Percentiles rank a stretch among this genome's conserved stretches.
Evolutionary conservation across 2,113 vertebrate genomes (phyloP).

Genomic region (Dasypus novemcinctus): DNA sequence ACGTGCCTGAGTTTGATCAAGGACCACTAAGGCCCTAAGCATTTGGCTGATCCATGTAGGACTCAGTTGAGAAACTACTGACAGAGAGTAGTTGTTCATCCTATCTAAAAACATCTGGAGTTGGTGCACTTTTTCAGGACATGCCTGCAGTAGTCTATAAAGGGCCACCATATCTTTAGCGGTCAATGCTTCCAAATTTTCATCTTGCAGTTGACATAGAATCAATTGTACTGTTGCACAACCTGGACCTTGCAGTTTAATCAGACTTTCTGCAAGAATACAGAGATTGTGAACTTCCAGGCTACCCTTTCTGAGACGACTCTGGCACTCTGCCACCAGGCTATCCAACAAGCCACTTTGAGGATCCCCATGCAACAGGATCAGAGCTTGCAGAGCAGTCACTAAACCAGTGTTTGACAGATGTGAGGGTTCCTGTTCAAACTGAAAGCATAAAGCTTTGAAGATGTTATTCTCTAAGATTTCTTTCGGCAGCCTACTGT

Average conservation of each 20-base stretch:
- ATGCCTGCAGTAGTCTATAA: slow-evolving; percentile 86
- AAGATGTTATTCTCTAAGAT: slow-evolving; percentile 84
- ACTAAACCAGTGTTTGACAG: slow-evolving; percentile 86
- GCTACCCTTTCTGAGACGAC: slow-evolving; percentile 81
- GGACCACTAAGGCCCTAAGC: slow-evolving; percentile 85
- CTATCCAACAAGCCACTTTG: slow-evolving; percentile 83
- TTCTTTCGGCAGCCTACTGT: slow-evolving; percentile 74
- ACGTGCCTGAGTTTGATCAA: slow-evolving; percentile 85
- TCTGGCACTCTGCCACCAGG: slow-evolving; percentile 87
- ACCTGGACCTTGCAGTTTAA: slow-evolving; percentile 81
- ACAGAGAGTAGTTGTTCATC: slow-evolving; percentile 84
- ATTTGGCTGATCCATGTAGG: slow-evolving; percentile 82
- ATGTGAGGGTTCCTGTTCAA: slow-evolving; percentile 83
- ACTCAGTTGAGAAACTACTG: slow-evolving; percentile 78
- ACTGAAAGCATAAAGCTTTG: slow-evolving; percentile 85
- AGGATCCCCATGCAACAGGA: slow-evolving; percentile 85
- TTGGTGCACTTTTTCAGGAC: slow-evolving; percentile 65
- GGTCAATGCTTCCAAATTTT: slow-evolving; percentile 81
- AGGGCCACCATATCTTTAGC: slow-evolving; percentile 81
- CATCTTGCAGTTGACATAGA: slow-evolving; percentile 82
- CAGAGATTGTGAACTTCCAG: slow-evolving; percentile 85
- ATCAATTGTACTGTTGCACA: slow-evolving; percentile 79
- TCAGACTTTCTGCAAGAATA: slow-evolving; percentile 85
- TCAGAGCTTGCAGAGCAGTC: slow-evolving; percentile 86
- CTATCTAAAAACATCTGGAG: slow-evolving; percentile 85